These are phyloP conservation scores for Asteroscopus sphinx DNA, from an alignment of 2,888 invertebrate genomes.

Conservation along the genomic window DNA sequence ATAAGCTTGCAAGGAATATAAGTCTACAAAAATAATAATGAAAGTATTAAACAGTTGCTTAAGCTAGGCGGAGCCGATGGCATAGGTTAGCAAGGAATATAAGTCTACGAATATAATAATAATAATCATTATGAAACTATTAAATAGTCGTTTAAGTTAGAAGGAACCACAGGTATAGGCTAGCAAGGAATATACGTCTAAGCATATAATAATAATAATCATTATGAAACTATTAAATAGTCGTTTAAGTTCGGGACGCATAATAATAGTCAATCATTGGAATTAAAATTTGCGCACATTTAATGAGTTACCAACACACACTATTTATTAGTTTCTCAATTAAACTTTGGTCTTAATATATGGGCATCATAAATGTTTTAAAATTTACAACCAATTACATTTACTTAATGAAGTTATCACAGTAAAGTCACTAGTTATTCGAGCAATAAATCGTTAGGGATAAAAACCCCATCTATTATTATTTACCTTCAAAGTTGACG, in stretches of 20 bases:
- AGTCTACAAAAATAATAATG: too few relatives aligned
- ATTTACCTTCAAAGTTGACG: conserved; percentile 40
- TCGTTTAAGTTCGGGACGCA: conserved; percentile 6
- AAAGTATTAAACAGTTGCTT: too few relatives aligned
- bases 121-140: too few relatives aligned
- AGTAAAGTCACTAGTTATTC: conserved; percentile 52
- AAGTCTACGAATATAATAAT: too few relatives aligned
- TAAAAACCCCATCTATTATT: conserved; percentile 51
- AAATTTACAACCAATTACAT: conserved; percentile 63
- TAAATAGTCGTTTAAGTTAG: too few relatives aligned
- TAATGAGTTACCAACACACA: conserved; percentile 37
- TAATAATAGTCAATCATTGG: conserved; percentile 28
- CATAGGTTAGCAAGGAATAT: too few relatives aligned
- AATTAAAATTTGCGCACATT: conserved; percentile 33
- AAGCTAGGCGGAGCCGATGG: too few relatives aligned
- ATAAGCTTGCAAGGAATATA: too few relatives aligned
- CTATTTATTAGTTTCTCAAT: conserved; percentile 53
- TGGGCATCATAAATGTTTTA: conserved; percentile 53
- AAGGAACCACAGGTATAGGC: too few relatives aligned
- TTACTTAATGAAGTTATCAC: conserved; percentile 58
- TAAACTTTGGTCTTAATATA: conserved; percentile 52
- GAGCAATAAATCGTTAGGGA: conserved; percentile 48
- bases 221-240: neutral
- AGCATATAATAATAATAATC: too few relatives aligned
- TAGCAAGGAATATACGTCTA: too few relatives aligned